A percentile compares a stretch with the other conserved stretches of the same genome.
Conservation (phyloP, 2,888 invertebrate genomes). For the Cephus pygmeus region DNA sequence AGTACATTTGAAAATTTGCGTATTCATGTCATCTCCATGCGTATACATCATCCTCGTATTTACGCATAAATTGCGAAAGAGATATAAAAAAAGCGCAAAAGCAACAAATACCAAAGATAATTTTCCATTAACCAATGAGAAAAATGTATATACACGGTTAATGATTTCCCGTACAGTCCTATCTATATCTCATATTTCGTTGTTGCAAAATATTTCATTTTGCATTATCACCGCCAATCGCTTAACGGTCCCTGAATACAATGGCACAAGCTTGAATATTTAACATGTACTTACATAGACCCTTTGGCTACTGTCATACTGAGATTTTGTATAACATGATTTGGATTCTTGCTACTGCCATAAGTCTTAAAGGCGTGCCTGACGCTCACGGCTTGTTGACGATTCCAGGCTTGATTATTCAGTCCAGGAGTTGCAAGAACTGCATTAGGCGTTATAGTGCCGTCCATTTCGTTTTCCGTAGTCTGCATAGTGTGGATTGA, state of each 20-base stretch:
- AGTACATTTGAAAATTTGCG: neutral
- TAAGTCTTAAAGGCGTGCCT: constrained; percentile 90
- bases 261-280: neutral
- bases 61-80: neutral
- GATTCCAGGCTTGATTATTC: constrained; percentile 68
- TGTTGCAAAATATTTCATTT: neutral
- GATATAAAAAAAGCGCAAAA: neutral
- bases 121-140: neutral
- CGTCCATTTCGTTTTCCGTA: constrained; percentile 41
- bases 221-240: neutral
- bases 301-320: constrained; percentile 95
- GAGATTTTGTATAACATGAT: constrained; percentile 87
- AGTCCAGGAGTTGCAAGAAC: constrained; percentile 60
- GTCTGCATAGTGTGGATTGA: constrained; percentile 48
- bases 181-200: neutral
- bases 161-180: neutral
- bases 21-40: neutral
- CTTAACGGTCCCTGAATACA: neutral
- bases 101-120: neutral
- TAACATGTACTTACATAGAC: constrained; percentile 83
- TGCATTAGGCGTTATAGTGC: constrained; percentile 44
- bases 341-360: constrained; percentile 87
- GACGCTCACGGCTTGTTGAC: constrained; percentile 88
- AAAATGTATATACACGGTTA: neutral
- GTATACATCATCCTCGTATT: neutral